Evolutionary conservation across 2,888 invertebrate species (phyloP).

Genomic region (Leptothorax acervorum): DNA sequence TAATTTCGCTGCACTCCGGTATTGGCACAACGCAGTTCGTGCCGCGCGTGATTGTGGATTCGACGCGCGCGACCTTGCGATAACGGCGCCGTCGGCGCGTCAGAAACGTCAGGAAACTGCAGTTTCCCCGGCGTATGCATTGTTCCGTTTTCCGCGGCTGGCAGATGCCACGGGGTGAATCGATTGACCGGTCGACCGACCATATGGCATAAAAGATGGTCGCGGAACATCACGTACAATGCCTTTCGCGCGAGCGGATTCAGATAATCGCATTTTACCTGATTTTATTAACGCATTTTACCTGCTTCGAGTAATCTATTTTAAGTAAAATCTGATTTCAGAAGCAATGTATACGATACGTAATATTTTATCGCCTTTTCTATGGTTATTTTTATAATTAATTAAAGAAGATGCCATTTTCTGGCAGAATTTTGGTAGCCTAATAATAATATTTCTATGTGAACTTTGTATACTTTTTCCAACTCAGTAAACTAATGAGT

Average conservation of each 20-base stretch:
- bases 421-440: too few species aligned
- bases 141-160: slow-evolving; percentile 59
- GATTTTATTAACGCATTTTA: not conserved
- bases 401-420: too few species aligned
- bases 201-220: slow-evolving; percentile 44
- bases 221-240: not conserved
- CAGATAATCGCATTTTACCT: slow-evolving; percentile 10
- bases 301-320: not conserved
- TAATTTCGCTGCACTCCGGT: slow-evolving; percentile 19
- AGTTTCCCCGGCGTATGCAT: slow-evolving; percentile 53
- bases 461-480: too few species aligned
- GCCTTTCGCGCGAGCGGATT: not conserved
- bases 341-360: not conserved
- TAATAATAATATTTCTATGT: too few species aligned
- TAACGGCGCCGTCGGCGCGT: slow-evolving; percentile 54
- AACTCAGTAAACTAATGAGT: too few species aligned
- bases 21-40: slow-evolving; percentile 40
- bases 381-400: not conserved
- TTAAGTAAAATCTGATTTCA: not conserved
- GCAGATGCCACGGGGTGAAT: slow-evolving; percentile 48
- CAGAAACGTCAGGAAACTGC: slow-evolving; percentile 51
- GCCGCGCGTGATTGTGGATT: slow-evolving; percentile 44
- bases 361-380: not conserved
- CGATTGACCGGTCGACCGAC: slow-evolving; percentile 52
- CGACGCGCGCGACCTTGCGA: slow-evolving; percentile 66